Conservation (phyloP, 2,797 vertebrate species). For the Tapirus indicus region DNA sequence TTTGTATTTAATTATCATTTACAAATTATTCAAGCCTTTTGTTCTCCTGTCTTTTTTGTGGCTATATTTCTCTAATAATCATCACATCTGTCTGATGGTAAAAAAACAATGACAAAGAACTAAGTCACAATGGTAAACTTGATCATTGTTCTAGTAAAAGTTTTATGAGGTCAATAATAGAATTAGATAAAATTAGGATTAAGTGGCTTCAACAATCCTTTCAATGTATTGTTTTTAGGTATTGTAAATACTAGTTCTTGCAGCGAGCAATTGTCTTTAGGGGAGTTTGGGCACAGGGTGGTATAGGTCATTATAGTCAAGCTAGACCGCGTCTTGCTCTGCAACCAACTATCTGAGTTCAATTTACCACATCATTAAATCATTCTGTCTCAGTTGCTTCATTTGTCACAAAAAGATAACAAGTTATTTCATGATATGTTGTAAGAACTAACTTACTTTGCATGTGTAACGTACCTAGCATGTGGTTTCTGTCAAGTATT, state of each 20-base stretch:
- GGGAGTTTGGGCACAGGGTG: neutral
- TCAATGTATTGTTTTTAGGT: neutral
- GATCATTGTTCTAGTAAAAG: neutral
- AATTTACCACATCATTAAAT: neutral
- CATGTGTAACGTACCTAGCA: neutral
- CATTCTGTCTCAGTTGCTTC: neutral
- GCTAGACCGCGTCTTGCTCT: neutral
- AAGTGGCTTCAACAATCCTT: neutral
- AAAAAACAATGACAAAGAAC: neutral
- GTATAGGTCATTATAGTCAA: neutral
- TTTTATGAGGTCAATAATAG: slow-evolving; percentile 34
- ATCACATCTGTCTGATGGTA: neutral
- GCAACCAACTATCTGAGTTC: neutral
- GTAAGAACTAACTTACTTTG: neutral
- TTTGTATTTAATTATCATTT: slow-evolving; percentile 39
- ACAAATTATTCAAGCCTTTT: neutral
- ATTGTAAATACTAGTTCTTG: neutral
- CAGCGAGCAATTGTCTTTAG: neutral
- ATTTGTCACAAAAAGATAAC: neutral
- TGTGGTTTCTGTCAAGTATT: neutral
- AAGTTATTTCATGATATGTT: neutral
- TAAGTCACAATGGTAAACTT: neutral
- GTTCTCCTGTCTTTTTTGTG: neutral
- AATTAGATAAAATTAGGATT: slow-evolving; percentile 39
- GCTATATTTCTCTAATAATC: neutral